Conservation (phyloP, 1,140 invertebrate species). For the Saxidomus purpurata region DNA sequence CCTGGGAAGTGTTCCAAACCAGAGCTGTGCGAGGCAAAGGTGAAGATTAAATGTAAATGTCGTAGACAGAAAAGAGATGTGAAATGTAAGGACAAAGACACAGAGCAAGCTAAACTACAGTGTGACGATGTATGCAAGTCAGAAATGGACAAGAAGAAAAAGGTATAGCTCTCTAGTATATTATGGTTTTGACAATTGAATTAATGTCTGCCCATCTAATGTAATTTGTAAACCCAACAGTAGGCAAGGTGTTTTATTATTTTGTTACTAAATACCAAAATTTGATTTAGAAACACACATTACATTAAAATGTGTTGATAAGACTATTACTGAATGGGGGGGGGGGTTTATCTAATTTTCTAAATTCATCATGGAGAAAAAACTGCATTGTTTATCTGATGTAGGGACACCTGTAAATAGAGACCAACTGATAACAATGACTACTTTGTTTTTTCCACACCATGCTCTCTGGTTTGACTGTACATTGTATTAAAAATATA, state of each 20-base stretch:
- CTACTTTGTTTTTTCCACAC: too few relatives aligned
- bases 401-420: too few relatives aligned
- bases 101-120: slow-evolving; percentile 74
- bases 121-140: slow-evolving; percentile 84
- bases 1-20: slow-evolving; percentile 90
- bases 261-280: neutral
- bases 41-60: slow-evolving; percentile 93
- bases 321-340: too few relatives aligned
- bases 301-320: too few relatives aligned
- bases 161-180: slow-evolving; percentile 69
- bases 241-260: neutral
- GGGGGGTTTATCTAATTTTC: too few relatives aligned
- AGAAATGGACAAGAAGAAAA: slow-evolving; percentile 76
- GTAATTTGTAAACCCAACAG: neutral
- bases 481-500: too few relatives aligned
- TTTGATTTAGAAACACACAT: too few relatives aligned
- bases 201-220: neutral
- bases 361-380: too few relatives aligned
- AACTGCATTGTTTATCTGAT: too few relatives aligned
- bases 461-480: too few relatives aligned
- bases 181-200: too few relatives aligned
- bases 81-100: slow-evolving; percentile 88
- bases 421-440: too few relatives aligned
- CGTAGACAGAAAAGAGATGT: slow-evolving; percentile 93
- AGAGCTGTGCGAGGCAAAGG: slow-evolving; percentile 92